These are phyloP conservation scores for Coreius guichenoti DNA, from an alignment of 2,797 vertebrate genomes.

Conservation along the genomic window DNA sequence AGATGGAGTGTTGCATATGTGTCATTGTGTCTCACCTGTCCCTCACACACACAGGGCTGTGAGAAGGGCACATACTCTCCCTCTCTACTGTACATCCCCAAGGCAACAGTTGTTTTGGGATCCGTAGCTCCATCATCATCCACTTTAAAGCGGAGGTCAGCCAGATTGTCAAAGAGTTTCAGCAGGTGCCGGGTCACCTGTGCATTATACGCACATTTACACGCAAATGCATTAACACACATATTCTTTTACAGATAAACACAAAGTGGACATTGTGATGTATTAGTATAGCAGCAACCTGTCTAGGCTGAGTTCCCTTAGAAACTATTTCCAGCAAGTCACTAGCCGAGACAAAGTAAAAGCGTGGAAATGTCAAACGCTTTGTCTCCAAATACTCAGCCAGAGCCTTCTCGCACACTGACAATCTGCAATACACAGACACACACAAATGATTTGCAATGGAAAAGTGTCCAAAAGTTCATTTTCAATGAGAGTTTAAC, in stretches of 20 bases:
- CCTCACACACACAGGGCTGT: constrained; percentile 75
- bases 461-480: not conserved
- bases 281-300: constrained; percentile 64
- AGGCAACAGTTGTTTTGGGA: constrained; percentile 55
- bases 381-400: constrained; percentile 81
- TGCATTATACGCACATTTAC: constrained; percentile 47
- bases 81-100: constrained; percentile 83
- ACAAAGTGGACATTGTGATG: not conserved
- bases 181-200: constrained; percentile 82
- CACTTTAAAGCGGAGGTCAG: constrained; percentile 80
- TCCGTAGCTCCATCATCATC: constrained; percentile 56
- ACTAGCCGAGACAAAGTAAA: constrained; percentile 80
- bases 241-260: not conserved
- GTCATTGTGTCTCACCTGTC: constrained; percentile 67
- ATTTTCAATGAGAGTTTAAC: not conserved
- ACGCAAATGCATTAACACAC: not conserved
- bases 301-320: constrained; percentile 79
- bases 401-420: constrained; percentile 80
- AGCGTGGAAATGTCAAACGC: constrained; percentile 78
- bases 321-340: constrained; percentile 84
- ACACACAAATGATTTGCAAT: not conserved
- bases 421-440: constrained; percentile 67
- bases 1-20: not conserved
- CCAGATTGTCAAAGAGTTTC: constrained; percentile 82
- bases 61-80: constrained; percentile 80